phyloP scores from a whole-genome alignment of 1,140 invertebrate genomes.

The Lineus longissimus region DNA sequence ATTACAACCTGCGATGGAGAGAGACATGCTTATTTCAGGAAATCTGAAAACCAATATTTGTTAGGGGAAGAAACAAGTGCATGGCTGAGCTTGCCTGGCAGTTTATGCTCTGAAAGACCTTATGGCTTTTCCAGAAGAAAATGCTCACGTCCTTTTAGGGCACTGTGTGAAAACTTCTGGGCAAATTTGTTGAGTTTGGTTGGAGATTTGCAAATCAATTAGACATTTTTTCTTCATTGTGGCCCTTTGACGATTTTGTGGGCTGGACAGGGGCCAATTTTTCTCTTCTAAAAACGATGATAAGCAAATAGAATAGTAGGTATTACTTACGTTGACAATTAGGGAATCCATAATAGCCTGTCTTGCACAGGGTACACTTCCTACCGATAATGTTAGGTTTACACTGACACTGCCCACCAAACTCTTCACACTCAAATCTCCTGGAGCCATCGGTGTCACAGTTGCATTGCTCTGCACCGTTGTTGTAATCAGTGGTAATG shows the following conservation, averaged over 20 bases:
- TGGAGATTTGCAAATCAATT: no score
- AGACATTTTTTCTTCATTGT: no score
- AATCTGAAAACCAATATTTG: no score
- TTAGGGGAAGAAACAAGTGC: no score
- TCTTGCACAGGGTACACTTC: constrained; percentile 81
- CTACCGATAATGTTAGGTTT: constrained; percentile 90
- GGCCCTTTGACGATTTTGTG: no score
- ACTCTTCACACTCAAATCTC: constrained; percentile 77
- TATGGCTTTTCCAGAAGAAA: no score
- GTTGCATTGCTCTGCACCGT: constrained; percentile 80
- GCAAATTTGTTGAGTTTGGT: no score
- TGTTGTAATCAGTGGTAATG: constrained; percentile 90
- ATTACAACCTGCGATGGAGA: constrained; percentile 42
- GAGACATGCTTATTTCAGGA: background rate
- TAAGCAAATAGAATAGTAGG: background rate
- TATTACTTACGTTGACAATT: constrained; percentile 67
- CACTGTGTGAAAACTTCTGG: no score
- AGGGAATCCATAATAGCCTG: constrained; percentile 93
- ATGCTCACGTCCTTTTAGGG: no score
- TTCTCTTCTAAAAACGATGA: background rate
- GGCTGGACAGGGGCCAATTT: background rate
- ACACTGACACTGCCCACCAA: constrained; percentile 95
- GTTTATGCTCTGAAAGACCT: no score
- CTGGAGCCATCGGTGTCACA: constrained; percentile 86
- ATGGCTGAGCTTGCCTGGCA: no score